phyloP scores from a whole-genome alignment of 2,888 invertebrate species.

The Chalcosyrphus nemorum region DNA sequence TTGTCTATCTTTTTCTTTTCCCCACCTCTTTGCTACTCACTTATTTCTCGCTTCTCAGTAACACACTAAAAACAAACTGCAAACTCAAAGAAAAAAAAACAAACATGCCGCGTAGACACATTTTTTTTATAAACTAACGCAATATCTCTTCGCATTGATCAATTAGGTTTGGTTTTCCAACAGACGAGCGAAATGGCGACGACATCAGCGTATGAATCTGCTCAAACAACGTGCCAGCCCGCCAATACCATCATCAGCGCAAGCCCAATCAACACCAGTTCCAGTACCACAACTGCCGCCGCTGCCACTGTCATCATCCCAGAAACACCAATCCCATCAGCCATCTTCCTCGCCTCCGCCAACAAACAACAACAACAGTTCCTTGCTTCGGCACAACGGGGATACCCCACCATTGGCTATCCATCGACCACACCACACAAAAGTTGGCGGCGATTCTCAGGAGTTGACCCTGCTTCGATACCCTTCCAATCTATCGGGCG shows the following conservation, averaged over 20 bases:
- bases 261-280: slow-evolving; percentile 74
- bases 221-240: slow-evolving; percentile 91
- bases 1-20: no score
- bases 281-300: slow-evolving; percentile 49
- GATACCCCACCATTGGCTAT: slow-evolving; percentile 75
- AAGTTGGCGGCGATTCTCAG: slow-evolving; percentile 23
- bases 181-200: slow-evolving; percentile 99
- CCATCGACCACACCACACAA: slow-evolving; percentile 5
- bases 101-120: slow-evolving; percentile 59
- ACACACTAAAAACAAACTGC: slow-evolving; percentile 26
- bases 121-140: slow-evolving; percentile 82
- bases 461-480: slow-evolving; percentile 27
- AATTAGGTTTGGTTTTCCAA: slow-evolving; percentile 99
- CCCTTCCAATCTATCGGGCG: slow-evolving; percentile 34
- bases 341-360: slow-evolving; percentile 29
- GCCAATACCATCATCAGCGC: slow-evolving; percentile 83
- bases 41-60: neutral
- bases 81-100: no score
- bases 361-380: slow-evolving; percentile 78
- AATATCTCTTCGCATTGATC: slow-evolving; percentile 85
- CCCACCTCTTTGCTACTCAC: neutral
- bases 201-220: slow-evolving; percentile 97
- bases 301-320: slow-evolving; percentile 35
- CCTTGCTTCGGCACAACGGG: slow-evolving; percentile 80
- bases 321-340: slow-evolving; percentile 16